phyloP scores from a whole-genome alignment of 2,797 vertebrate species.

The Mastacembelus armatus region DNA sequence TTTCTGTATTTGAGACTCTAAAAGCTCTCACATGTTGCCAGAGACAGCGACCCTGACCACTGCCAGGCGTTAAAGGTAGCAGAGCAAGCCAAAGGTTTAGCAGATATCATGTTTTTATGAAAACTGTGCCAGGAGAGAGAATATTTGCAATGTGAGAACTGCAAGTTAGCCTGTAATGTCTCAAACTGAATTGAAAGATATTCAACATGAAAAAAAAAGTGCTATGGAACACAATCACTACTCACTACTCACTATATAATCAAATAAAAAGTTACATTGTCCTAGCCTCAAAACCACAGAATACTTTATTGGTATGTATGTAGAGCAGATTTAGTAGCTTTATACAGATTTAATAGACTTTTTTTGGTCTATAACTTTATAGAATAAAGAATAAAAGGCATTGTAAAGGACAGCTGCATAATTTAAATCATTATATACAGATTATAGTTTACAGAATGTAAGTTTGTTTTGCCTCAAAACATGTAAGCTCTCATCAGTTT shows the following conservation, averaged over 20 bases:
- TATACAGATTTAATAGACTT: too few species aligned
- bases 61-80: background rate
- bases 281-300: too few species aligned
- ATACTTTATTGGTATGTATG: too few species aligned
- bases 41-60: slow-evolving; percentile 11
- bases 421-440: background rate
- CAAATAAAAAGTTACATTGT: too few species aligned
- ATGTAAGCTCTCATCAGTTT: background rate
- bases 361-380: too few species aligned
- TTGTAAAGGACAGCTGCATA: too few species aligned
- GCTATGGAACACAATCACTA: slow-evolving; percentile 6
- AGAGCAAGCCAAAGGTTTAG: slow-evolving; percentile 24
- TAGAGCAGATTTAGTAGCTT: too few species aligned
- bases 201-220: background rate
- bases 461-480: background rate
- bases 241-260: background rate
- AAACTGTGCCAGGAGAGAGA: background rate
- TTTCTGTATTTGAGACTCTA: background rate
- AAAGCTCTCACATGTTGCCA: slow-evolving; percentile 13
- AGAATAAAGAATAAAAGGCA: too few species aligned
- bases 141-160: slow-evolving; percentile 11
- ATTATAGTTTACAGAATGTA: background rate
- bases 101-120: slow-evolving; percentile 20
- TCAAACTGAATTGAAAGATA: slow-evolving; percentile 6
- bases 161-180: slow-evolving; percentile 1